These are phyloP conservation scores for Hyaena hyaena DNA, from an alignment of 2,113 vertebrate species.

Conservation along the genomic window DNA sequence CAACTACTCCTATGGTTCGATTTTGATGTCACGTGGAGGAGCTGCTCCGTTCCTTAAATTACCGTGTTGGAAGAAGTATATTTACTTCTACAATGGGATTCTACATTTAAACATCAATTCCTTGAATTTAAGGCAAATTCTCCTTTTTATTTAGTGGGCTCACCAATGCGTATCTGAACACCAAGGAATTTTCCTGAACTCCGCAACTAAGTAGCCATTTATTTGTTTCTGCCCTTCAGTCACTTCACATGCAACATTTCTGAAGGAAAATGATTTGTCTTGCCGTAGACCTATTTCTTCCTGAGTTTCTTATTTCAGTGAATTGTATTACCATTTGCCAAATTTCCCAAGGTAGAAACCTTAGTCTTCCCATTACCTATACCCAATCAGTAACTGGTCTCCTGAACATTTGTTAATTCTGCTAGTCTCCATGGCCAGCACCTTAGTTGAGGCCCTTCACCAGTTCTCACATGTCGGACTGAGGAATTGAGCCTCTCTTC, in stretches of 20 bases:
- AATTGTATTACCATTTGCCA: neutral
- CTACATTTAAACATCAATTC: conserved; percentile 27
- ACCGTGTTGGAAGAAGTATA: neutral
- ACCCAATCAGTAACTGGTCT: neutral
- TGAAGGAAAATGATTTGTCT: neutral
- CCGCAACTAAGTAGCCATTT: neutral
- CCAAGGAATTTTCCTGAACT: neutral
- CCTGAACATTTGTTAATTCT: neutral
- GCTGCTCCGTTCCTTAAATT: conserved; percentile 44
- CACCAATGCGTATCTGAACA: neutral
- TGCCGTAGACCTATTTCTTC: neutral
- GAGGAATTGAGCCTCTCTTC: neutral
- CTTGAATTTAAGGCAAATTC: conserved; percentile 13
- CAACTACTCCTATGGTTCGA: conserved; percentile 53
- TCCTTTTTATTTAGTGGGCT: neutral
- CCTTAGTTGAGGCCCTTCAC: neutral
- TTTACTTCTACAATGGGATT: conserved; percentile 23
- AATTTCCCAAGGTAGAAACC: conserved; percentile 21
- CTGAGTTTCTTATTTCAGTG: neutral
- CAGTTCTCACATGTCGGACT: neutral
- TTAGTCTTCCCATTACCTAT: neutral
- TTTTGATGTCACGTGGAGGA: neutral
- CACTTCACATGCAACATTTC: neutral
- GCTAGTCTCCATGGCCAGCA: neutral
- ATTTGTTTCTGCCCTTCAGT: neutral